Conservation (phyloP, 2,113 vertebrate species). For the Leucoraja erinaceus region DNA sequence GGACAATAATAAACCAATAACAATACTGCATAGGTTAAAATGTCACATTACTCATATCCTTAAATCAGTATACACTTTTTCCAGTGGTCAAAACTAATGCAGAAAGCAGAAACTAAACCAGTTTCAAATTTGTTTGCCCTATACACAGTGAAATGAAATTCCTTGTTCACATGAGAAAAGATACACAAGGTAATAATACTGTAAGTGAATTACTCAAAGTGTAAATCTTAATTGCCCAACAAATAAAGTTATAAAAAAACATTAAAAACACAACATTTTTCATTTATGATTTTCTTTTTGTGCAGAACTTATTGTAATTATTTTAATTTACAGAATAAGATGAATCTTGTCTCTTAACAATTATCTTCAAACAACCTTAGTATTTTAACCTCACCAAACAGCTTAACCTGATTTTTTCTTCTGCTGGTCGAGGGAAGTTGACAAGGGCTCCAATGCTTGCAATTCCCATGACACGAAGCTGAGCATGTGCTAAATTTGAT, state of each 20-base stretch:
- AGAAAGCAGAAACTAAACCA: not conserved
- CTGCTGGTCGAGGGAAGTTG: not conserved
- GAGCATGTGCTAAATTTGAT: not conserved
- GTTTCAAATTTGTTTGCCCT: not conserved
- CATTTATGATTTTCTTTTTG: not conserved
- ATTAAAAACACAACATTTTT: not conserved
- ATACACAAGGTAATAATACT: no score
- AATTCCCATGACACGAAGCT: not conserved
- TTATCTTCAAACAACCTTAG: not conserved
- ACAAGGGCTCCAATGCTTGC: not conserved
- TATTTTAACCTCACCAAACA: not conserved
- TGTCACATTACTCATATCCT: not conserved
- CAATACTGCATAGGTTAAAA: not conserved
- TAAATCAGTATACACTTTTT: not conserved
- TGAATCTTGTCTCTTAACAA: not conserved
- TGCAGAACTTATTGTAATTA: not conserved
- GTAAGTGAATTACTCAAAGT: not conserved
- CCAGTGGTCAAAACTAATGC: not conserved
- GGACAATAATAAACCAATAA: no score
- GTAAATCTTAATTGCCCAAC: not conserved
- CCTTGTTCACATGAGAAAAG: no score
- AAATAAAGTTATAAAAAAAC: not conserved
- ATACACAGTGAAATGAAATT: no score
- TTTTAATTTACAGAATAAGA: not conserved
- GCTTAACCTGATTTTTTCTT: not conserved